Evolutionary conservation across 2,888 invertebrate genomes (phyloP).

Genomic region (Drosophila engyochracea): DNA sequence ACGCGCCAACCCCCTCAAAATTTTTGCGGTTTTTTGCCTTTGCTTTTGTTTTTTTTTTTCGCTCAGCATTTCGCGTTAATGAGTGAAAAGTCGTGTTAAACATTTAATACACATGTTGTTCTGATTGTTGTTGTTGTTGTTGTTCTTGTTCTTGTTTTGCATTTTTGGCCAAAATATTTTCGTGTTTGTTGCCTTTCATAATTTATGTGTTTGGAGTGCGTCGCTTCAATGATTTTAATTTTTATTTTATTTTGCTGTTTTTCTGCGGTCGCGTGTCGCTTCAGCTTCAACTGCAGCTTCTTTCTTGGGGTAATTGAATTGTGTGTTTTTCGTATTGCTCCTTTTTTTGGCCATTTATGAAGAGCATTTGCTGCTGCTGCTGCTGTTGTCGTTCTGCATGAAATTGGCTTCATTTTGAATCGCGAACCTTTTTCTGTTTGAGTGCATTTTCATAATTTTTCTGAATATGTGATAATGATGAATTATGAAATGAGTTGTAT

Average conservation of each 20-base stretch:
- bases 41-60: constrained; percentile 22
- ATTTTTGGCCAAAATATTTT: constrained; percentile 32
- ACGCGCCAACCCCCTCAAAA: constrained; percentile 60
- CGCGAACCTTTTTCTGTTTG: constrained; percentile 29
- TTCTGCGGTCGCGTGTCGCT: constrained; percentile 66
- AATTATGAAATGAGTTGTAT: not conserved
- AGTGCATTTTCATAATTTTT: constrained; percentile 24
- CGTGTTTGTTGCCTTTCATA: constrained; percentile 49
- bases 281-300: constrained; percentile 11
- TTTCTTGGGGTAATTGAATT: constrained; percentile 60
- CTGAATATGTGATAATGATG: constrained; percentile 12
- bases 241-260: constrained; percentile 20
- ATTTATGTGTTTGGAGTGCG: constrained; percentile 64
- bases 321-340: constrained; percentile 32
- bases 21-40: constrained; percentile 39
- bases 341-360: constrained; percentile 34
- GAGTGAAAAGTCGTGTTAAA: constrained; percentile 80
- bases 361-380: constrained; percentile 19
- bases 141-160: constrained; percentile 21
- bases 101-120: constrained; percentile 76
- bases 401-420: constrained; percentile 52
- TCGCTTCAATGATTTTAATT: constrained; percentile 24
- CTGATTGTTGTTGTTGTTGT: not conserved
- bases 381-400: not conserved
- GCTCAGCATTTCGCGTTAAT: constrained; percentile 55